phyloP scores from a whole-genome alignment of 2,797 vertebrate species.

The Dendrocincla tyrannina region DNA sequence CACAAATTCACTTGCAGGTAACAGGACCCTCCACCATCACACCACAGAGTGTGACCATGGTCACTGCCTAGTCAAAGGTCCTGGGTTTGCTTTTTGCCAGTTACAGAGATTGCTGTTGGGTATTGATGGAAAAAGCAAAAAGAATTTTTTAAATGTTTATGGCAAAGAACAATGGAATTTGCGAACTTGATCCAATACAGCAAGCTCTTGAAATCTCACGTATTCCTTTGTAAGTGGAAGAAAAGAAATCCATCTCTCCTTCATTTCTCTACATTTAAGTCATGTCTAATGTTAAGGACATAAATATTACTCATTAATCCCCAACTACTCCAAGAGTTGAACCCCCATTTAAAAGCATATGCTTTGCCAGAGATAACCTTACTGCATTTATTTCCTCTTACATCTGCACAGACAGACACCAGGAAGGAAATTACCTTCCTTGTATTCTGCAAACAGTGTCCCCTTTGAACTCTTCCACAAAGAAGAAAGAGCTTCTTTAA shows the following conservation, averaged over 20 bases:
- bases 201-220: neutral
- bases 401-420: neutral
- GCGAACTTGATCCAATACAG: neutral
- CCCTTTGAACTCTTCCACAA: neutral
- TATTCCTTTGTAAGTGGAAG: neutral
- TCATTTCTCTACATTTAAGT: neutral
- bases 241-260: neutral
- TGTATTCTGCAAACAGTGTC: neutral
- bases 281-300: neutral
- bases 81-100: neutral
- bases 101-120: neutral
- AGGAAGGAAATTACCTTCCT: neutral
- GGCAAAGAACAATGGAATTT: neutral
- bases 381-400: neutral
- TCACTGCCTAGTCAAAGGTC: neutral
- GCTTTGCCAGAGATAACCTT: neutral
- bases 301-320: neutral
- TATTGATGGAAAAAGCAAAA: neutral
- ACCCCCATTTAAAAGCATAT: neutral
- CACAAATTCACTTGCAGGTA: neutral
- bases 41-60: neutral
- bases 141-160: neutral
- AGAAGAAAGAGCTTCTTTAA: neutral
- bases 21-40: neutral
- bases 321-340: neutral